A percentile compares a stretch with the other conserved stretches of the same genome.
phyloP scores from a whole-genome alignment of 2,888 invertebrate species.

The Ichneumoninae sp. region DNA sequence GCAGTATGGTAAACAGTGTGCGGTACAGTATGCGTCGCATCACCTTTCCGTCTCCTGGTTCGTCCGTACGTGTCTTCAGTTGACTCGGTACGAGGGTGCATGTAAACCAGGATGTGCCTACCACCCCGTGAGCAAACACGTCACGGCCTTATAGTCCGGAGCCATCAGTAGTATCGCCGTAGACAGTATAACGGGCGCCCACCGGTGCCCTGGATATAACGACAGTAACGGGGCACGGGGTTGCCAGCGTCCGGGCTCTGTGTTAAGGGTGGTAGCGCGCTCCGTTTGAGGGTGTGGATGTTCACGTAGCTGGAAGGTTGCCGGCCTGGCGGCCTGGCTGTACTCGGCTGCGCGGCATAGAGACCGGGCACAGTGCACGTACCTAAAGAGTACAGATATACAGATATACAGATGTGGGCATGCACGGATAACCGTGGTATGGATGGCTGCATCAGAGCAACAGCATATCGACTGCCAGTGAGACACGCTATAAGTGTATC shows the following conservation, averaged over 20 bases:
- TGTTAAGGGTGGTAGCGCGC: conserved; percentile 4
- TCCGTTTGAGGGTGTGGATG: conserved; percentile 24
- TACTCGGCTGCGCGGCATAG: conserved; percentile 1
- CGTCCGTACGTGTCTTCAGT: conserved; percentile 23
- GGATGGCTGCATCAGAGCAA: conserved; percentile 45
- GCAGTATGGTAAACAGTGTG: background rate
- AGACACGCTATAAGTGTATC: conserved; percentile 4
- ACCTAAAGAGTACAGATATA: background rate
- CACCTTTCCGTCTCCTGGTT: conserved; percentile 12
- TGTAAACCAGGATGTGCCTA: conserved; percentile 53
- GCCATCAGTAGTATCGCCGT: conserved; percentile 16
- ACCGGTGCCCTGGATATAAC: conserved; percentile 20
- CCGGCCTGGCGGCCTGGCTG: conserved; percentile 19
- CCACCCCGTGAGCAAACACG: conserved; percentile 49
- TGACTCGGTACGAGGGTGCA: conserved; percentile 7
- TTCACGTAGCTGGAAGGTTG: conserved; percentile 35
- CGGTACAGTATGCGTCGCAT: conserved; percentile 4
- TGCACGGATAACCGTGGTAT: conserved; percentile 26
- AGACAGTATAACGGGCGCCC: conserved; percentile 17
- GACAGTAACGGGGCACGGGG: conserved; percentile 4
- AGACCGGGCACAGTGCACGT: conserved; percentile 3
- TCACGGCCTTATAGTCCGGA: conserved; percentile 48
- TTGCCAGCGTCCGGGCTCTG: conserved; percentile 26
- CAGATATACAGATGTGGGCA: conserved; percentile 1
- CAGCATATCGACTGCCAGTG: conserved; percentile 42